Evolutionary conservation across 1,140 invertebrate species (phyloP), one percentile per base, ranked within the genome.

Genomic region (Penaeus vannamei): DNA sequence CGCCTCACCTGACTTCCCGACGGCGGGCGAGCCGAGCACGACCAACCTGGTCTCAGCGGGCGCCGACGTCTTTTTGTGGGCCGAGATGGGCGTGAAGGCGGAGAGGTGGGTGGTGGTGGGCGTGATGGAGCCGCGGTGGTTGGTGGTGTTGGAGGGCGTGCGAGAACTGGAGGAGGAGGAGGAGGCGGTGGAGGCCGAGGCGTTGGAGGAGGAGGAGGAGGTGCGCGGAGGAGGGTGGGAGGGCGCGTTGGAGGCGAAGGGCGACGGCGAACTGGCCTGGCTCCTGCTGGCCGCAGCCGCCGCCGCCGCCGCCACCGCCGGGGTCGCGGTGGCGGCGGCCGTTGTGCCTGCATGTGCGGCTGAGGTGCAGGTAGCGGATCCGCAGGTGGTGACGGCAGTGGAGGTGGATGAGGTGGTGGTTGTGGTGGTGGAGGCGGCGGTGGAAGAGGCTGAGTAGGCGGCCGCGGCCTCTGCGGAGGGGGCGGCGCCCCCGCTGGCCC

Each of bases 1-100:
- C 14, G 53, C 32, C 86, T 83, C 17, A 86, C 89, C 89, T 66
- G 89, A 90, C 66, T 90, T 90, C 2, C 89, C 89, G 4, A 90
- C 89, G 26, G 77, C 81, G 5, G 89, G 89, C 14, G 46, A 59
- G 1, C 89, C 89, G 2, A 90, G 26, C 23, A 90, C 89, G 22
- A 90, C 89, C 8, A 90, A 80, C 66, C 85, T 83, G 0, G 89
- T 86, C 8, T 90, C 89, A 14, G 26, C 23, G 4, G 83, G 62
- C 29, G 82, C n/a, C 26, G 46, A 60, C n/a, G 61, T 83, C 66
- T 84, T 86, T 26, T 85, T 80, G 60, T 79, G 36, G 4, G 29
- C 46, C 7, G 36, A 22, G 2, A 64, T 46, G 10, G 87, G 36
- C 1, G 59, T 53, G 82, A 60, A 77, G 60, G 72, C 29, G n/a